phyloP scores from a whole-genome alignment of 2,113 vertebrate genomes.

The Notothenia rossii region DNA sequence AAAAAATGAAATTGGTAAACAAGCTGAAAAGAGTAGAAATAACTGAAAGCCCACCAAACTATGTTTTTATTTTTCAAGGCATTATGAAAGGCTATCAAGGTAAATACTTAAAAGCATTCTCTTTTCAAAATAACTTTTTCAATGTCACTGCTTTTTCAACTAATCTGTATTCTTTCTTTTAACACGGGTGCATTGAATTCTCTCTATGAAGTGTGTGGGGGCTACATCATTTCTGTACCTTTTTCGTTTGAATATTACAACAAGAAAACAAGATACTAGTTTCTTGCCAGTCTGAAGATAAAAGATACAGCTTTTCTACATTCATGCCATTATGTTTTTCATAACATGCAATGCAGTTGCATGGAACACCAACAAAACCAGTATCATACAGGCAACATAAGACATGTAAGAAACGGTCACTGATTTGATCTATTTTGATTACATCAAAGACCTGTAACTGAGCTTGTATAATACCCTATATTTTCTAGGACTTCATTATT shows the following conservation, averaged over 20 bases:
- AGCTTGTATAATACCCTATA: conserved; percentile 37
- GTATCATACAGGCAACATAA: background rate
- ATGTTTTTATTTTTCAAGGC: conserved; percentile 5
- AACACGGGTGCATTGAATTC: background rate
- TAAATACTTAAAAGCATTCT: background rate
- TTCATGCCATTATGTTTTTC: background rate
- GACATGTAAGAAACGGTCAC: conserved; percentile 1
- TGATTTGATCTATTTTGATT: conserved; percentile 39
- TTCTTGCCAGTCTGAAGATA: background rate
- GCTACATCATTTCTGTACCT: background rate
- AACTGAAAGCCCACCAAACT: background rate
- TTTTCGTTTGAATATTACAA: background rate
- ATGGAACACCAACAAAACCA: background rate
- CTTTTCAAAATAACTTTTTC: conserved; percentile 34
- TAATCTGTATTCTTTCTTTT: background rate
- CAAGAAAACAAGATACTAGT: background rate
- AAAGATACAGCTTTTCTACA: background rate
- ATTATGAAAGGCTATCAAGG: background rate
- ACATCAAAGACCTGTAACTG: conserved; percentile 32
- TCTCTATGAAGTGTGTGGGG: background rate
- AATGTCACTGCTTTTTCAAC: conserved; percentile 8
- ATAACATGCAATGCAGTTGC: background rate
- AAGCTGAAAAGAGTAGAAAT: background rate
- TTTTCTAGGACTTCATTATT: conserved; percentile 50
- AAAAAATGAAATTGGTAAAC: too few species aligned